These are phyloP conservation scores for Engystomops pustulosus DNA, from an alignment of 2,113 vertebrate species.

Conservation along the genomic window DNA sequence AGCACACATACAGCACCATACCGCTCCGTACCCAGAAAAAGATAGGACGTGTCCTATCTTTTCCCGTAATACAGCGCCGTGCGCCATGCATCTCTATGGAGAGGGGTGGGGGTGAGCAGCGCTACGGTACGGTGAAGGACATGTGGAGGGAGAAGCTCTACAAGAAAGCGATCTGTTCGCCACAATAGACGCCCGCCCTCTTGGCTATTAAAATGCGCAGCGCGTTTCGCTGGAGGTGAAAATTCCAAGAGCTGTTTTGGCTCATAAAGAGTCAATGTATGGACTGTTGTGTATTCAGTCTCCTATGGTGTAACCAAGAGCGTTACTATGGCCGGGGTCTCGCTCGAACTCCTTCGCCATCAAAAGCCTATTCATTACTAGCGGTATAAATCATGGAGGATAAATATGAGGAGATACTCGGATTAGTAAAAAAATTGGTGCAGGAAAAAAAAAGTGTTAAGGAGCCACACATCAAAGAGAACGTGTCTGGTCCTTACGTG, in stretches of 20 bases:
- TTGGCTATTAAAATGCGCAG: slow-evolving; percentile 13
- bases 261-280: slow-evolving; percentile 14
- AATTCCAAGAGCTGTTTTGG: slow-evolving; percentile 5
- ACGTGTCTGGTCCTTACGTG: no score
- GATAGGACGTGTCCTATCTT: no score
- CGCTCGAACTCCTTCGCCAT: background rate
- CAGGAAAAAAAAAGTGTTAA: background rate
- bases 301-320: slow-evolving; percentile 23
- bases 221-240: slow-evolving; percentile 5
- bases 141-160: background rate
- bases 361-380: background rate
- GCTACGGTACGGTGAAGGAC: no score
- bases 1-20: no score
- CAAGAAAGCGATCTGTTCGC: background rate
- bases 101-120: no score
- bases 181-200: slow-evolving; percentile 13
- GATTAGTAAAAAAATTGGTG: no score
- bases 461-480: background rate
- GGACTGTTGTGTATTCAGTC: slow-evolving; percentile 1
- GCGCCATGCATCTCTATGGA: no score
- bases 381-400: background rate
- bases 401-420: background rate
- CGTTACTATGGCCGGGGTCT: background rate
- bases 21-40: no score
- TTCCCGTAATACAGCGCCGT: no score